Evolutionary conservation across 2,113 vertebrate species (phyloP), one percentile per base, ranked within the genome.

Genomic region (Macquaria australasica): DNA sequence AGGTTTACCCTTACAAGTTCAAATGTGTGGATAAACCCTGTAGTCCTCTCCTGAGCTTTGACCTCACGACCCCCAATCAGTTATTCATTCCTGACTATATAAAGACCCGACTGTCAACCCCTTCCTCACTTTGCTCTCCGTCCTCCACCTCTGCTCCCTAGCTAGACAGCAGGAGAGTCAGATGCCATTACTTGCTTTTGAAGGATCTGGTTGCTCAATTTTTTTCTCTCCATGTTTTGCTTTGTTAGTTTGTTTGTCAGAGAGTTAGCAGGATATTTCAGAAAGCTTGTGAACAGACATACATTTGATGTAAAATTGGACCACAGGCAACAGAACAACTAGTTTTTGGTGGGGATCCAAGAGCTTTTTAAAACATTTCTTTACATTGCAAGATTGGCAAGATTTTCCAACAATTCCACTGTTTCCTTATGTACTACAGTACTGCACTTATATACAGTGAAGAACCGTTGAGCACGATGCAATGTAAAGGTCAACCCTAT

Each of bases 91-190:
- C 70, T 64, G 67, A 77, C 67, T 56, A n/a, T 50, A 78, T 75
- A 87, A 91, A 86, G 85, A 82, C 72, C 58, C 1, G 11, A 73
- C 77, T 81, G 84, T 79, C 82, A 86, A 34, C 72, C 77, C 56
- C 66, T 48, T 79, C 76, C 69, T 72, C 45, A 12, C 73, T 34
- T 72, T 6, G 59, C 41, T 69, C 28, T 64, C 56, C 56, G 50
- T 64, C 64, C 37, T 68, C 63, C 59, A 55, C 63, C 84, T 81
- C 63, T 79, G 69, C 69, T 59, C 51, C 73, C 60, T 31, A 73
- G 76, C 71, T 28, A 50, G 64, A 66, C 28, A 59, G 68, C 21
- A 75, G 71, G 41, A 62, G 23, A 71, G 28, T 15, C 63, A 21
- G 67, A 75, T 74, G 25, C n/a, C 53, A 69, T 78, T 73, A 7